A percentile compares a stretch with the other conserved stretches of the same genome.
Conservation (phyloP, 2,113 vertebrate species). For the Anhinga anhinga region DNA sequence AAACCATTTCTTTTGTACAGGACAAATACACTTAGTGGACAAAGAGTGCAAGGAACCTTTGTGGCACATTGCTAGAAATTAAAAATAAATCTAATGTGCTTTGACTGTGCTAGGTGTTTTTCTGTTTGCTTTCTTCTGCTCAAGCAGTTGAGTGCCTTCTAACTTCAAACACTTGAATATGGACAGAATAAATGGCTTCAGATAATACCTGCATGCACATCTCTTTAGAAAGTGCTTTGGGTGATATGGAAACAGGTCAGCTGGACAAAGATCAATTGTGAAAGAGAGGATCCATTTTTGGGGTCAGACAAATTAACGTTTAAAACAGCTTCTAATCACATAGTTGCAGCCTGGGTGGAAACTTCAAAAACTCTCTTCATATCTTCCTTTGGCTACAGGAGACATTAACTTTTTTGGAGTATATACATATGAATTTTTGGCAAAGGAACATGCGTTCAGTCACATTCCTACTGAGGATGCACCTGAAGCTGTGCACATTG, state of each 20-base stretch:
- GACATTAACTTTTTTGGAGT: not conserved
- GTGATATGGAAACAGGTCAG: not conserved
- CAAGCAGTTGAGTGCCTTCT: not conserved
- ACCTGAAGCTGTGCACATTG: not conserved
- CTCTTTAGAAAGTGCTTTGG: not conserved
- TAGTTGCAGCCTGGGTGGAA: not conserved
- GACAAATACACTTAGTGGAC: not conserved
- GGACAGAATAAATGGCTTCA: not conserved
- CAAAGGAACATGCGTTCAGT: not conserved
- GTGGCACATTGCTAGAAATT: not conserved
- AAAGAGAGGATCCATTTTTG: not conserved
- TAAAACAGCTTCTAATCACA: not conserved
- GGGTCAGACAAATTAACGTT: not conserved
- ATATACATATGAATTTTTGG: not conserved
- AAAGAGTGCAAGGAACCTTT: not conserved
- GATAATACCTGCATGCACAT: not conserved
- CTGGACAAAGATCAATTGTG: not conserved
- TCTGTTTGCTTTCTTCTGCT: not conserved
- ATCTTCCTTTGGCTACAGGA: not conserved
- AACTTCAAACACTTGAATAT: not conserved
- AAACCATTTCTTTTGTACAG: not conserved
- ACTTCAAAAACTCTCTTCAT: not conserved
- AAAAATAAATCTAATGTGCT: not conserved
- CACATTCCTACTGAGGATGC: not conserved
- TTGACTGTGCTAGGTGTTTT: not conserved